Evolutionary conservation across 2,888 invertebrate species (phyloP), one percentile per base, ranked within the genome.

Genomic region (Eristalis pertinax): DNA sequence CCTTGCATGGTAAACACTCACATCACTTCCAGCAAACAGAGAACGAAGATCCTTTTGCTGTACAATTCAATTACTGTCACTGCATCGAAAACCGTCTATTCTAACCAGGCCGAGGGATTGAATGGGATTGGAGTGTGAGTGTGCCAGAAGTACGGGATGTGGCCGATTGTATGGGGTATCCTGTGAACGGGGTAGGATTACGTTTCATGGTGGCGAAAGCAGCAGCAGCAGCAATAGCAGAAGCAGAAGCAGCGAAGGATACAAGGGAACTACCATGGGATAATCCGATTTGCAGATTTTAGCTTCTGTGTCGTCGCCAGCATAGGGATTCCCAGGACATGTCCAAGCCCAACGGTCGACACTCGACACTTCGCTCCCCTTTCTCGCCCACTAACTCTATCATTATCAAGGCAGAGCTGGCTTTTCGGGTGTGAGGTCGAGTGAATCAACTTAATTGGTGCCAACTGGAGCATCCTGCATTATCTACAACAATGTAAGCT

Each of bases 211-310:
- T 76, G 78, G 76, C 62, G 62, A 82, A 56, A n/a, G 68, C 62
- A 72, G 69, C 62, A 63, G n/a, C 22, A 77, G 60, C 68, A 22
- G 62, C 29, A 29, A 19, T 3, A 22, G 32, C 29, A 41, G 43
- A 22, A 2, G 62, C 22, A 63, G 50, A 72, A 74, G 63, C 29
- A 85, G 35, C 68, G 65, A 77, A 43, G 60, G 73, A 81, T 68
- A 76, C 67, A 70, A 24, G 41, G 58, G 62, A 62, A 73, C 60
- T 67, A 67, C 62, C 62, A 81, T 69, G 69, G 76, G 82, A 83
- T 84, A 87, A 87, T 87, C 84, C 84, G 79, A 87, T 87, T 87
- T 87, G 87, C 79, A 80, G 79, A 80, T 84, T 84, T 68, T 69
- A 80, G 84, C 79, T 73, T 75, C 84, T 79, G 80, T 84, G 73